Base-by-base conservation (phyloP, 1,140 invertebrate genomes). In the Aphis craccivora region DNA sequence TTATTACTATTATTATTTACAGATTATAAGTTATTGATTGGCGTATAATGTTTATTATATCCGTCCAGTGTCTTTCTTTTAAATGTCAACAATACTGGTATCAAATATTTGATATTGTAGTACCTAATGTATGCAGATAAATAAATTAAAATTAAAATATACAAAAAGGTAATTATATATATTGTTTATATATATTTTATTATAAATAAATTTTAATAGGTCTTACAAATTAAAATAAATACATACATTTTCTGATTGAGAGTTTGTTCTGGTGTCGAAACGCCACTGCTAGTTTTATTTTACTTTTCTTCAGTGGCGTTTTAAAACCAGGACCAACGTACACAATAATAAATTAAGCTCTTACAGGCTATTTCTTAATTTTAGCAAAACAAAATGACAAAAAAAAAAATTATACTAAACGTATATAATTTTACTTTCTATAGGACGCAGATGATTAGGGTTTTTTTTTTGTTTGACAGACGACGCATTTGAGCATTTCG, bases 1-100 rank as follows among this genome's bases (percentile, higher is more conserved):
- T 81, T 90, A 90, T 90, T 90, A 87, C n/a, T 87, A 90, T 90
- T 90, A 60, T 90, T 53, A 60, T 90, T 90, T 55, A 55, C 48
- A 89, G 30, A 43, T n/a, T 60, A 40, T 90, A n/a, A 76, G n/a
- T 76, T 76, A 60, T 40, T 40, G 83, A 83, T 37, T 83, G 18
- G 8, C 35, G 76, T 83, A 20, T 37, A 83, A 83, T 37, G 35
- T 37, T 37, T 37, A 55, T 89, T 89, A 40, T 55, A 37, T 48
- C 14, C 1, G 2, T 37, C 43, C 25, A 30, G 43, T 4, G 25
- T 43, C 18, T 37, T 84, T 2, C 23, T 40, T 84, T 84, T 40
- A 25, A 40, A 40, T 40, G 11, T 25, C 23, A 40, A 40, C 37
- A 84, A 23, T n/a, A 76, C 60, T 76, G 60, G 18, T 76, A 20